These are phyloP conservation scores for Sarcophaga caerulescens DNA, from an alignment of 2,888 invertebrate species.

Conservation along the genomic window DNA sequence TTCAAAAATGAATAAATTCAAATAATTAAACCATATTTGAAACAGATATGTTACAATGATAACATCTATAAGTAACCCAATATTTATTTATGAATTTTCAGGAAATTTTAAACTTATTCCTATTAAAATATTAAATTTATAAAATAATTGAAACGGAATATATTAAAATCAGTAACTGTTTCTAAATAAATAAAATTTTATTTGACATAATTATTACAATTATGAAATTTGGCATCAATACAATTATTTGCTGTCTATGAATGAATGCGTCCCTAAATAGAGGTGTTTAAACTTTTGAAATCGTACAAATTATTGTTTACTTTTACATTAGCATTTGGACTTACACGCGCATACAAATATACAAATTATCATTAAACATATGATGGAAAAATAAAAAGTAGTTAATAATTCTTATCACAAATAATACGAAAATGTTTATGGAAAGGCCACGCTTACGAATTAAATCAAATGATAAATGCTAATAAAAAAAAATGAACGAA, in stretches of 20 bases:
- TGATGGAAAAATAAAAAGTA: background rate
- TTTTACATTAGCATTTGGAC: background rate
- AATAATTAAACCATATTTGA: too few relatives aligned
- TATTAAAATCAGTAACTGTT: conserved; percentile 6
- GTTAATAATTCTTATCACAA: conserved; percentile 28
- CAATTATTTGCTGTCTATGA: conserved; percentile 17
- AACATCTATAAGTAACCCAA: too few relatives aligned
- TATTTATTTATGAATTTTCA: background rate
- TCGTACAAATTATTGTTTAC: background rate
- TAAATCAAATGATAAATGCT: background rate
- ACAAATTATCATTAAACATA: background rate
- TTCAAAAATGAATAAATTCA: too few relatives aligned
- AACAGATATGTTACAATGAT: too few relatives aligned
- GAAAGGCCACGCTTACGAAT: background rate
- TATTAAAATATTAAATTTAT: background rate
- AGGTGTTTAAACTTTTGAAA: conserved; percentile 34
- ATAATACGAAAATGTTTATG: background rate
- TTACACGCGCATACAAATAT: background rate
- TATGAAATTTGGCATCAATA: conserved; percentile 55
- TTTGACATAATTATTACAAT: conserved; percentile 41
- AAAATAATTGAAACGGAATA: background rate
- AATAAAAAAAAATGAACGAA: background rate
- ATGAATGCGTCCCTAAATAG: background rate
- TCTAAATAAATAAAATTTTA: conserved; percentile 1
- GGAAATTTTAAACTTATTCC: background rate